Conservation (phyloP, 2,888 invertebrate species). For the Eurytoma adleriae region DNA sequence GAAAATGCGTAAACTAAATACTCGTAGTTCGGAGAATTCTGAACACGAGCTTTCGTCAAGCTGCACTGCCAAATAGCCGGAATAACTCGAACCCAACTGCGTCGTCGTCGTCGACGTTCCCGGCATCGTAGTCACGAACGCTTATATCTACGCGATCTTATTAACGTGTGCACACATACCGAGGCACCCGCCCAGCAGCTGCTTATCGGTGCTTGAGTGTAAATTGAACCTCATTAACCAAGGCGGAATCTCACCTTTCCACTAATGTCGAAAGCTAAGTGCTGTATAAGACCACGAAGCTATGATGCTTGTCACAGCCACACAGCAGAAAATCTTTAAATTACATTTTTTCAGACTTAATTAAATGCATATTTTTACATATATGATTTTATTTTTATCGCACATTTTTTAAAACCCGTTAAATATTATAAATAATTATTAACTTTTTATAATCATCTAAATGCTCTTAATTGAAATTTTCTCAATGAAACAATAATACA, state of each 20-base stretch:
- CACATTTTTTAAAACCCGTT: no score
- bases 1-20: background rate
- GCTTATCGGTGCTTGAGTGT: slow-evolving; percentile 6
- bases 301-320: background rate
- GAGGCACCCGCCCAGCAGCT: background rate
- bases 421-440: no score
- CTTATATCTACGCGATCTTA: slow-evolving; percentile 6
- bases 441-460: no score
- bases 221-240: slow-evolving; percentile 24
- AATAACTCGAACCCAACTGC: no score
- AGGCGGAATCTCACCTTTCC: slow-evolving; percentile 25
- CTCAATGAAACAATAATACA: no score
- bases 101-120: background rate
- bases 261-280: slow-evolving; percentile 14
- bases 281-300: background rate
- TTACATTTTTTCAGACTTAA: background rate
- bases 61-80: no score
- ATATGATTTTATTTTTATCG: no score
- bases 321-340: background rate
- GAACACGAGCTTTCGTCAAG: background rate
- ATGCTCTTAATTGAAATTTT: no score
- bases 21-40: background rate
- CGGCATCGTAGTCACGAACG: background rate
- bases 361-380: no score
- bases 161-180: background rate